Percentiles rank a stretch among this genome's conserved stretches.
phyloP scores from a whole-genome alignment of 2,888 invertebrate species.

The Melieria omissa region DNA sequence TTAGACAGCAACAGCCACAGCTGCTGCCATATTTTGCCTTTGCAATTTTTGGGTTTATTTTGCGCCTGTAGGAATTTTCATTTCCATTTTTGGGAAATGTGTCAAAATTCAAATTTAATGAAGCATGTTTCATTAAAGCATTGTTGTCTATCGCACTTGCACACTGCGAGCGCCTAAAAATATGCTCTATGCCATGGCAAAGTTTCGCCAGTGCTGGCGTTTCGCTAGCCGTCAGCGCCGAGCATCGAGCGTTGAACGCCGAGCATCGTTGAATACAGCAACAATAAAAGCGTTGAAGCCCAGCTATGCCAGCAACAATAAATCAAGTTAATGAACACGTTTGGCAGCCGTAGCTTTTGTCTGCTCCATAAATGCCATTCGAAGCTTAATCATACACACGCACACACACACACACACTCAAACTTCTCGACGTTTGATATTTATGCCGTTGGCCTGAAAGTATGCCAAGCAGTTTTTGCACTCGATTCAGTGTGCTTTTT shows the following conservation, averaged over 20 bases:
- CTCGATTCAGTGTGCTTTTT: neutral
- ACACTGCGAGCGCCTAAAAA: neutral
- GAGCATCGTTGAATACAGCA: neutral
- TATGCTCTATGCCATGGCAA: neutral
- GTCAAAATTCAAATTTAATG: constrained; percentile 35
- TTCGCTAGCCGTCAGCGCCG: neutral
- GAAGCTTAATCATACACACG: neutral
- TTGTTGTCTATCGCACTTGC: neutral
- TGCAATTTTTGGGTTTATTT: no score
- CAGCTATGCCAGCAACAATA: constrained; percentile 35
- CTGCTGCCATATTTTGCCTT: no score
- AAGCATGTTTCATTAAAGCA: constrained; percentile 30
- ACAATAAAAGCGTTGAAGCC: neutral
- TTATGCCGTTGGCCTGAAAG: neutral
- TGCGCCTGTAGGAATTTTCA: no score
- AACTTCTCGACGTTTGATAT: neutral
- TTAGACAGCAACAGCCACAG: no score
- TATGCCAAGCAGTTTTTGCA: neutral
- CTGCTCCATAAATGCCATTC: neutral
- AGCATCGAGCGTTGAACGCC: neutral
- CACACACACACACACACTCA: neutral
- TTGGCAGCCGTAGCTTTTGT: neutral
- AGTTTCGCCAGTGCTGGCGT: neutral
- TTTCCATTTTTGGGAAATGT: constrained; percentile 11
- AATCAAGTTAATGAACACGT: constrained; percentile 36